These are phyloP conservation scores for Pristionchus maxplancki DNA, from an alignment of 2,888 invertebrate genomes.

Conservation along the genomic window DNA sequence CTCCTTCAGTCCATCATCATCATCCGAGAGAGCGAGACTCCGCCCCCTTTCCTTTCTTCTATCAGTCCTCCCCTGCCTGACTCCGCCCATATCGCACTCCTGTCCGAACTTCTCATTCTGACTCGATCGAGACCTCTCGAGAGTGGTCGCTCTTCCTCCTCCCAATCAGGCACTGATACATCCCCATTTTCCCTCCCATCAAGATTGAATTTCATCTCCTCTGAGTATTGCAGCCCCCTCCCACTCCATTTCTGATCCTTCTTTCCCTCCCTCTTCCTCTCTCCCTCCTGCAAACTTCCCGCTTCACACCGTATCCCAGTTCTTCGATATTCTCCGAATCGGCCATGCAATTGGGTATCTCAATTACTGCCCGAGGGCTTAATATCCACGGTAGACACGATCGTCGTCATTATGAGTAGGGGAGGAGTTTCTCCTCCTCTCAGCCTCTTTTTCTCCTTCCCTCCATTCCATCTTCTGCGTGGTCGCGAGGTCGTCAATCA, in stretches of 20 bases:
- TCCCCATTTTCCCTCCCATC: background rate
- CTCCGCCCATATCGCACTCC: slow-evolving; percentile 9
- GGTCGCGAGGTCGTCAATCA: background rate
- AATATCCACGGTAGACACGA: slow-evolving; percentile 8
- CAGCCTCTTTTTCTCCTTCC: background rate
- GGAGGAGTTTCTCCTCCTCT: slow-evolving; percentile 15
- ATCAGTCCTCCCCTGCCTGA: slow-evolving; percentile 20
- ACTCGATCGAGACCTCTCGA: background rate
- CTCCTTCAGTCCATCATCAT: background rate
- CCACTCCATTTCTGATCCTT: slow-evolving; percentile 44
- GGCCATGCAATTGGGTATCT: background rate
- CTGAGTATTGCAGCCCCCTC: background rate
- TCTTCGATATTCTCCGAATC: background rate
- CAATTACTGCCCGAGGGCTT: slow-evolving; percentile 20
- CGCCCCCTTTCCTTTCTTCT: slow-evolving; percentile 31
- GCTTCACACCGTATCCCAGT: slow-evolving; percentile 14
- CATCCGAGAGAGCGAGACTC: background rate
- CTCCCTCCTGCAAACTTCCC: background rate
- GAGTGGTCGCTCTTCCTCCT: background rate
- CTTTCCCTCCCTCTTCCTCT: background rate
- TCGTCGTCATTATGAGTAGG: slow-evolving; percentile 32
- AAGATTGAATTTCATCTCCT: slow-evolving; percentile 26
- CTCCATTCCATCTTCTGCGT: background rate
- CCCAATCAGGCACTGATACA: slow-evolving; percentile 20
- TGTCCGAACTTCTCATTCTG: slow-evolving; percentile 9